phyloP scores from a whole-genome alignment of 2,797 vertebrate species.

The Notolepis coatsorum region DNA sequence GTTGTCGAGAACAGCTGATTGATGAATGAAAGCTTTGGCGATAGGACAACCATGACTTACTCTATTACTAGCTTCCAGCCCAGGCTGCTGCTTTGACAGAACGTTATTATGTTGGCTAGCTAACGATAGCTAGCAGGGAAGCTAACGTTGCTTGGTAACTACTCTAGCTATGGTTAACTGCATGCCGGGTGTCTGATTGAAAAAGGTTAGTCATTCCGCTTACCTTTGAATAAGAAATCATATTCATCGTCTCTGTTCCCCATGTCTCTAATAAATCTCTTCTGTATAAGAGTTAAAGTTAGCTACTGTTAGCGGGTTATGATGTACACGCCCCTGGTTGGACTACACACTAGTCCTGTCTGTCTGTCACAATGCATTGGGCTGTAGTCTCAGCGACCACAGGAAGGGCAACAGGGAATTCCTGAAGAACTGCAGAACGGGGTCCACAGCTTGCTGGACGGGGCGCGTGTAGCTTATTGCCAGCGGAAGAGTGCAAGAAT shows the following conservation, averaged over 20 bases:
- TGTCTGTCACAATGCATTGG: conserved; percentile 50
- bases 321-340: conserved; percentile 1
- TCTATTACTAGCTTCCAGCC: not conserved
- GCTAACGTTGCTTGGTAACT: not conserved
- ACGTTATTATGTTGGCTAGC: conserved; percentile 34
- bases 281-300: not conserved
- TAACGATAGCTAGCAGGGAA: conserved; percentile 35
- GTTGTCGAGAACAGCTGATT: not conserved
- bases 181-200: not conserved
- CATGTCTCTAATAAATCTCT: conserved; percentile 59
- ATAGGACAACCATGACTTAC: too few species aligned
- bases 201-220: not conserved
- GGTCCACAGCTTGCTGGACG: too few species aligned
- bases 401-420: conserved; percentile 25
- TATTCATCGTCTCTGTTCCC: conserved; percentile 87
- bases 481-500: too few species aligned
- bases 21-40: too few species aligned
- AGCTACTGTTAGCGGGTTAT: conserved; percentile 19
- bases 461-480: too few species aligned
- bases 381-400: conserved; percentile 39
- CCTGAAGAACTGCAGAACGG: conserved; percentile 42
- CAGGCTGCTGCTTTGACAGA: too few species aligned
- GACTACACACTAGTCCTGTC: conserved; percentile 15
- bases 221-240: conserved; percentile 87
- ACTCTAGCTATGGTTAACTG: too few species aligned